Conservation (phyloP, 2,888 invertebrate species). For the Isotomurus palustris region DNA sequence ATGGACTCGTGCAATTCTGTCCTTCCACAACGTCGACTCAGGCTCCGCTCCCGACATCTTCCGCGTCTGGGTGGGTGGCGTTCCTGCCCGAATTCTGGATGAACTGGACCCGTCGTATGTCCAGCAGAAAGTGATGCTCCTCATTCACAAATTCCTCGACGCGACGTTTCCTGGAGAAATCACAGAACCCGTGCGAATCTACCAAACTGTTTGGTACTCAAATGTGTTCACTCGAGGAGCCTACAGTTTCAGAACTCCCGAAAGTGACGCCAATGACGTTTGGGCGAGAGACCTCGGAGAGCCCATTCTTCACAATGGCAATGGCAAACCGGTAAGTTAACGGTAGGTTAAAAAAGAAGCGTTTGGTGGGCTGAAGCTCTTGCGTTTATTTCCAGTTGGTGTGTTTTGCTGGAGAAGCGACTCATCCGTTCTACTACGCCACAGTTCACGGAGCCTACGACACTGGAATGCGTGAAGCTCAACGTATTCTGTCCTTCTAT, state of each 20-base stretch:
- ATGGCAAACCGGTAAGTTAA: background rate
- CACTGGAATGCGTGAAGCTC: constrained; percentile 68
- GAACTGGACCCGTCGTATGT: constrained; percentile 50
- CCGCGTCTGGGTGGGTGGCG: constrained; percentile 65
- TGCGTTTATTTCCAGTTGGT: constrained; percentile 42
- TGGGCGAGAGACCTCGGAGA: constrained; percentile 56
- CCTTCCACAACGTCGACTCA: constrained; percentile 1
- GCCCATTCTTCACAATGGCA: constrained; percentile 50
- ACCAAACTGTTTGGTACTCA: constrained; percentile 66
- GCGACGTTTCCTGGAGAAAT: constrained; percentile 51
- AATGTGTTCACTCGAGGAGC: constrained; percentile 68
- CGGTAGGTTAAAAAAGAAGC: background rate
- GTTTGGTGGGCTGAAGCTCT: no score
- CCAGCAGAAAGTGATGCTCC: no score
- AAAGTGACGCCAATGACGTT: constrained; percentile 55
- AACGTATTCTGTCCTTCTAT: constrained; percentile 53
- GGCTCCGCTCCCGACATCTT: constrained; percentile 54
- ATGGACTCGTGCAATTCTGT: constrained; percentile 2
- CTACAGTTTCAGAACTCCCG: constrained; percentile 61
- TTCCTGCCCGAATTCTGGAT: constrained; percentile 61
- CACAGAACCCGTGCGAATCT: constrained; percentile 53
- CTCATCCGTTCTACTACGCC: constrained; percentile 47
- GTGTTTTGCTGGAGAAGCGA: constrained; percentile 50
- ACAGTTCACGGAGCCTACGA: constrained; percentile 71
- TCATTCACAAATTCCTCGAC: no score